Conservation (phyloP, 2,888 invertebrate genomes). For the Tetrapedia diversipes region DNA sequence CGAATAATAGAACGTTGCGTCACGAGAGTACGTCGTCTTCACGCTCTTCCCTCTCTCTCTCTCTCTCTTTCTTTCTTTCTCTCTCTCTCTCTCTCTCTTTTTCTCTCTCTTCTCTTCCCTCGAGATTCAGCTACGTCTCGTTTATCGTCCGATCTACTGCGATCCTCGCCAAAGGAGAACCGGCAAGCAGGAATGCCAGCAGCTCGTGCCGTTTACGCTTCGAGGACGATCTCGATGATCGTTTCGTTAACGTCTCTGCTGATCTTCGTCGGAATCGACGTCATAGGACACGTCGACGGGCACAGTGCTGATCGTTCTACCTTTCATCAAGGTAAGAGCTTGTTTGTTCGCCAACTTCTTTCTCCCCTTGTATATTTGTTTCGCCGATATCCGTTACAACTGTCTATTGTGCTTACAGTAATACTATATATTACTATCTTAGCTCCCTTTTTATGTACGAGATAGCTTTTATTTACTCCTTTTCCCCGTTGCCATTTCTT, state of each 20-base stretch:
- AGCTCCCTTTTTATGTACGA: neutral
- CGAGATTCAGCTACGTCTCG: neutral
- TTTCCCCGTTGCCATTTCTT: neutral
- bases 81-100: no score
- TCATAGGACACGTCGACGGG: slow-evolving; percentile 59
- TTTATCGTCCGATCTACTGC: slow-evolving; percentile 20
- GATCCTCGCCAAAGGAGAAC: slow-evolving; percentile 14
- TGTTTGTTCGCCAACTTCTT: neutral
- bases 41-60: neutral
- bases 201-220: slow-evolving; percentile 43
- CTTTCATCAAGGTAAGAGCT: slow-evolving; percentile 62
- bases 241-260: slow-evolving; percentile 51
- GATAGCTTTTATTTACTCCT: neutral
- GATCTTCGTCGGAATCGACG: slow-evolving; percentile 63
- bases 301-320: slow-evolving; percentile 44
- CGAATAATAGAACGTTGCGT: slow-evolving; percentile 37
- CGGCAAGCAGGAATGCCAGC: slow-evolving; percentile 60
- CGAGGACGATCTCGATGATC: slow-evolving; percentile 65
- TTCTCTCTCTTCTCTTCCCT: no score
- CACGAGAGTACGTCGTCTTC: neutral
- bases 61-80: no score
- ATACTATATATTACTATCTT: neutral
- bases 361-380: neutral
- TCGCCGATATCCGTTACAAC: no score
- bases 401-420: no score